These are phyloP conservation scores for Nipponia nippon DNA, from an alignment of 2,113 vertebrate species.

Conservation along the genomic window DNA sequence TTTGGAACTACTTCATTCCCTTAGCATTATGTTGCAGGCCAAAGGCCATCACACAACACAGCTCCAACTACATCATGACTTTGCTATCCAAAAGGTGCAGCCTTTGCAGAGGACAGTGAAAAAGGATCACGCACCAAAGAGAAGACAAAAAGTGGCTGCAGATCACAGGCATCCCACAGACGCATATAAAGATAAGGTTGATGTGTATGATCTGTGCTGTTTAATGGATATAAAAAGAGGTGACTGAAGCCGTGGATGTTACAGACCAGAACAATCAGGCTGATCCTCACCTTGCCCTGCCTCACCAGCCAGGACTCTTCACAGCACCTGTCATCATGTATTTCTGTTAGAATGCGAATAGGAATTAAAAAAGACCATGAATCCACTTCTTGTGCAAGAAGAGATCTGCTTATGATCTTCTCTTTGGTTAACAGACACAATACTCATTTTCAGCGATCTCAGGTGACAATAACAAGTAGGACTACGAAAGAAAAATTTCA, in stretches of 20 bases:
- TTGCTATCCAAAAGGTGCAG: background rate
- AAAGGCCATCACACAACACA: background rate
- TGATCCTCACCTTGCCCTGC: background rate
- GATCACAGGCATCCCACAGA: background rate
- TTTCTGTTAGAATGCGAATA: background rate
- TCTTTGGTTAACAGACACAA: background rate
- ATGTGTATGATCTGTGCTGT: background rate
- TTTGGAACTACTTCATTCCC: background rate
- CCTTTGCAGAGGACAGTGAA: background rate
- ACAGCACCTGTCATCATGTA: background rate
- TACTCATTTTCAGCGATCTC: background rate
- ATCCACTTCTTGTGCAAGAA: background rate
- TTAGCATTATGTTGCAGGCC: rapidly evolving
- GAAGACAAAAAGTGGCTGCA: background rate
- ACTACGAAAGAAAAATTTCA: background rate
- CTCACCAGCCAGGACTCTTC: background rate
- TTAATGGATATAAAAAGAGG: background rate
- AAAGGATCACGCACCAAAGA: background rate
- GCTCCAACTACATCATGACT: background rate
- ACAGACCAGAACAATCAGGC: background rate
- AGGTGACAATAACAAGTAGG: background rate
- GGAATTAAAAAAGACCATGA: background rate
- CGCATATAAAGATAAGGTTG: rapidly evolving
- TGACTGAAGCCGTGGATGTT: background rate
- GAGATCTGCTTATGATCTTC: background rate